phyloP scores from a whole-genome alignment of 2,888 invertebrate genomes.

The Patella caerulea region DNA sequence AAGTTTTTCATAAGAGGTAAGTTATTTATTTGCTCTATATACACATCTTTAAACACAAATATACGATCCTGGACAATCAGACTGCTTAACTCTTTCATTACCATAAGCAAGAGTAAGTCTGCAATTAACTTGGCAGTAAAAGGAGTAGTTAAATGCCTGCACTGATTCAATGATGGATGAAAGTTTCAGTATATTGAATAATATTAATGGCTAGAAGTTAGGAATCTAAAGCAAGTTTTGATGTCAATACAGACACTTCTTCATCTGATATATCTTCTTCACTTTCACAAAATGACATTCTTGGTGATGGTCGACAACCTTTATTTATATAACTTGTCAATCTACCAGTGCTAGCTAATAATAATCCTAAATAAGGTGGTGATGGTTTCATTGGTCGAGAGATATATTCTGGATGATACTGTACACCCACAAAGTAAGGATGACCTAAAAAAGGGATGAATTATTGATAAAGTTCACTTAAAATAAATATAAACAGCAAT shows the following conservation, averaged over 20 bases:
- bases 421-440: conserved; percentile 94
- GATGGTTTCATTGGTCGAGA: conserved; percentile 84
- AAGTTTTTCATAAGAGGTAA: too few species aligned
- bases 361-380: conserved; percentile 94
- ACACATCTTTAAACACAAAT: too few species aligned
- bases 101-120: too few species aligned
- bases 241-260: conserved; percentile 25
- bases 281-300: conserved; percentile 57
- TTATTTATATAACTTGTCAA: conserved; percentile 75
- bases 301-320: conserved; percentile 66
- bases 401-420: conserved; percentile 98
- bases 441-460: conserved; percentile 75
- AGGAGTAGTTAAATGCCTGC: too few species aligned
- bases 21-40: too few species aligned
- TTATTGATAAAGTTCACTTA: background rate
- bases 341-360: conserved; percentile 89
- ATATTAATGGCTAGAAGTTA: background rate
- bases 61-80: too few species aligned
- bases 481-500: background rate
- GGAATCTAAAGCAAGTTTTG: background rate
- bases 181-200: too few species aligned
- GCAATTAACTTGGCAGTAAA: too few species aligned
- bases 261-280: conserved; percentile 47
- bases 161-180: too few species aligned
- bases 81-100: too few species aligned